Conservation (phyloP, 2,797 vertebrate genomes). For the Hozukius guyotensis region DNA sequence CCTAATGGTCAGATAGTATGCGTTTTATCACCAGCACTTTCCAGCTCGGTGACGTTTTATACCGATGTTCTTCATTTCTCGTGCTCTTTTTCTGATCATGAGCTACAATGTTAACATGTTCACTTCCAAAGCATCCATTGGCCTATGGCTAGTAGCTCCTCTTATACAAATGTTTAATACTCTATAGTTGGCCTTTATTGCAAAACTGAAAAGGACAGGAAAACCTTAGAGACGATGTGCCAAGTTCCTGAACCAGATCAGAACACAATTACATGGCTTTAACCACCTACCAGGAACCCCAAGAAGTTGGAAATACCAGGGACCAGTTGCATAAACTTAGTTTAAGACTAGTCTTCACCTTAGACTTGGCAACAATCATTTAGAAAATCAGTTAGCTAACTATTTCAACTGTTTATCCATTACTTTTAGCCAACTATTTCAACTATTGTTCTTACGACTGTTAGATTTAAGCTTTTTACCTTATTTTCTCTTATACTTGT, state of each 20-base stretch:
- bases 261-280: not conserved
- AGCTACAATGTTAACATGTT: not conserved
- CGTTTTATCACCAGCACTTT: not conserved
- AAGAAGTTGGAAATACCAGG: not conserved
- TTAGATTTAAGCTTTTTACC: too few species aligned
- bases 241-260: not conserved
- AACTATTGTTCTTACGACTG: too few species aligned
- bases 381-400: too few species aligned
- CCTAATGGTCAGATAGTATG: not conserved
- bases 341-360: too few species aligned
- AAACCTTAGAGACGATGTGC: not conserved
- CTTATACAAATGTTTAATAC: not conserved
- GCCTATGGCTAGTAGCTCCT: not conserved
- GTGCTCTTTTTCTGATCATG: not conserved
- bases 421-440: too few species aligned
- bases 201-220: not conserved
- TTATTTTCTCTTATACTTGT: too few species aligned
- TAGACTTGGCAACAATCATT: too few species aligned
- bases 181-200: not conserved
- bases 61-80: not conserved
- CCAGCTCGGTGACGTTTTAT: not conserved
- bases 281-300: not conserved
- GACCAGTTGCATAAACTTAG: too few species aligned
- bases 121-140: not conserved
- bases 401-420: too few species aligned